phyloP scores from a whole-genome alignment of 2,888 invertebrate species.

The Poecilobothrus nobilitatus region DNA sequence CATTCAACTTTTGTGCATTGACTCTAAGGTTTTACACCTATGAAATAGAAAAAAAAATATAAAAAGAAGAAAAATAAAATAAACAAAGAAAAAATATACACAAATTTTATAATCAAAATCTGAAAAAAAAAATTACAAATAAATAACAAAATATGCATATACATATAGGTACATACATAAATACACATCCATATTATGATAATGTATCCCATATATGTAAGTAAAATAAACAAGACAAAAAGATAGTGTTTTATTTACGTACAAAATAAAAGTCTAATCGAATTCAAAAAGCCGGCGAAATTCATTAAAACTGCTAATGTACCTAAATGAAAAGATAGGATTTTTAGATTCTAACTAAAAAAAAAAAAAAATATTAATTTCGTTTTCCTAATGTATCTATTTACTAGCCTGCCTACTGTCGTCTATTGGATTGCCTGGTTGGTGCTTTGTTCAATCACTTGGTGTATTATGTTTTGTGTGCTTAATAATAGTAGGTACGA shows the following conservation, averaged over 20 bases:
- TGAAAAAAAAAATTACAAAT: not conserved
- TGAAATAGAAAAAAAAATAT: not conserved
- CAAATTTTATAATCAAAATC: not conserved
- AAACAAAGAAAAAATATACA: too few species aligned
- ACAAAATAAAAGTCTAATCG: not conserved
- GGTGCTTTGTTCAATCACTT: too few species aligned
- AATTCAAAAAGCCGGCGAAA: conserved; percentile 1
- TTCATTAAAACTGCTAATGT: not conserved
- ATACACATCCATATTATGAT: not conserved
- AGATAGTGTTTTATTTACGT: not conserved
- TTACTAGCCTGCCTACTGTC: too few species aligned
- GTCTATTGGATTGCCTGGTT: too few species aligned
- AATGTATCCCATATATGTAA: not conserved
- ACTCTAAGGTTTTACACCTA: conserved; percentile 1
- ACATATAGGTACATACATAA: not conserved
- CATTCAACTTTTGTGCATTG: conserved; percentile 5
- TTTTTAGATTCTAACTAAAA: too few species aligned
- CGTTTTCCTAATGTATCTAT: too few species aligned
- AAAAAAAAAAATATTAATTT: too few species aligned
- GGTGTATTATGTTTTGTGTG: too few species aligned
- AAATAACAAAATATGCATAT: too few species aligned
- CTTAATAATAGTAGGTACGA: too few species aligned
- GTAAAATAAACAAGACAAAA: not conserved
- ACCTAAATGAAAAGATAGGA: too few species aligned
- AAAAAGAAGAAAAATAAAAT: not conserved